Conservation (phyloP, 2,797 vertebrate species). For the Iguana delicatissima region DNA sequence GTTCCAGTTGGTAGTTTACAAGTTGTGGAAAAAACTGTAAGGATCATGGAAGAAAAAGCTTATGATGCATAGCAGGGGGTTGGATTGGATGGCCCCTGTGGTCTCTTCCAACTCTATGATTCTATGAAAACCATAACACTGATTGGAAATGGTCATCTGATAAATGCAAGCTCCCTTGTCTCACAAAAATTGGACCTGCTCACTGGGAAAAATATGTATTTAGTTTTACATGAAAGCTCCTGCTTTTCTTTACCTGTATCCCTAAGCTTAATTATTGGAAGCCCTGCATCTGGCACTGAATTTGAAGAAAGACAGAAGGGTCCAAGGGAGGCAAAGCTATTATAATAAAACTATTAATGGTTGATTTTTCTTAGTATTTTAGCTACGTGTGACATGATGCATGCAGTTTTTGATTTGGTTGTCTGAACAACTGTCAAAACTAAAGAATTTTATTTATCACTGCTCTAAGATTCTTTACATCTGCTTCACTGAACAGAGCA, state of each 20-base stretch:
- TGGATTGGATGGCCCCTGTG: no score
- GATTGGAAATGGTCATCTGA: neutral
- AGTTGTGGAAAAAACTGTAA: neutral
- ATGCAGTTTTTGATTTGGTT: neutral
- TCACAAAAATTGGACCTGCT: neutral
- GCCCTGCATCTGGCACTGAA: neutral
- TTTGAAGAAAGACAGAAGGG: neutral
- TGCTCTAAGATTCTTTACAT: neutral
- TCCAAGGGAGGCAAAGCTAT: neutral
- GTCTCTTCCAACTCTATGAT: no score
- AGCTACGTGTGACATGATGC: neutral
- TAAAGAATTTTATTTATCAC: neutral
- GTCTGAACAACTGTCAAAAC: neutral
- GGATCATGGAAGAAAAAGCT: slow-evolving; percentile 6
- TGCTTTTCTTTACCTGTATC: neutral
- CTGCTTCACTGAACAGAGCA: neutral
- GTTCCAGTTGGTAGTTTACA: neutral
- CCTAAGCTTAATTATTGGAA: slow-evolving; percentile 22
- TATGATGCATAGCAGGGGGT: neutral
- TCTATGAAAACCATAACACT: neutral
- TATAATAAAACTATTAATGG: neutral
- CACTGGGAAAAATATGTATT: neutral
- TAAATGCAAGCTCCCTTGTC: neutral
- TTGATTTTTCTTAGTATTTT: neutral
- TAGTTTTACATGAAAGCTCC: neutral